Evolutionary conservation across 1,140 invertebrate genomes (phyloP).

Genomic region (Aphis gossypii): DNA sequence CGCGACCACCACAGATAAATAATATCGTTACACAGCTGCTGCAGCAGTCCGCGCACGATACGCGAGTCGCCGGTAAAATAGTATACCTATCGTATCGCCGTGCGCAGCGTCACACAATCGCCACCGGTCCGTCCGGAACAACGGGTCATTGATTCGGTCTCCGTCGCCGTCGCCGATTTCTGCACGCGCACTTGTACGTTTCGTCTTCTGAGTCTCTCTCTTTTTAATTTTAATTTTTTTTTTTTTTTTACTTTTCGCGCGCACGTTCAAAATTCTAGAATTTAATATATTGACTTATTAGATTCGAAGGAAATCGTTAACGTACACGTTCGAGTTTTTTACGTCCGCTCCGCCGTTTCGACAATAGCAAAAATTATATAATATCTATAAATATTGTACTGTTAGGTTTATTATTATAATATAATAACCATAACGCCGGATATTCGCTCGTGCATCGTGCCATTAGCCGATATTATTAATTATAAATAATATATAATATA

Average conservation of each 20-base stretch:
- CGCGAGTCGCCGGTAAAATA: neutral
- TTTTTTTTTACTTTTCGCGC: neutral
- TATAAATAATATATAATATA: neutral
- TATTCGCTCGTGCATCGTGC: neutral
- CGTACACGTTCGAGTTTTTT: neutral
- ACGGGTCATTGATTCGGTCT: conserved; percentile 53
- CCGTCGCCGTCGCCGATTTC: neutral
- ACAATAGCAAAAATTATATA: neutral
- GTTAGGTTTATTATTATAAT: neutral
- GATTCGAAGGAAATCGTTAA: neutral
- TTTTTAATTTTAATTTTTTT: too few species aligned
- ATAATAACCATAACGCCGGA: neutral
- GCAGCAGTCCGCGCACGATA: neutral
- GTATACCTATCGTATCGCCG: neutral
- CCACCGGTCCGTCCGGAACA: conserved; percentile 53
- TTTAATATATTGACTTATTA: neutral
- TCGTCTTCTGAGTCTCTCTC: neutral
- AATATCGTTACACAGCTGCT: neutral
- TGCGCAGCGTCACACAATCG: conserved; percentile 18
- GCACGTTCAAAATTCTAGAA: neutral
- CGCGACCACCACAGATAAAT: neutral
- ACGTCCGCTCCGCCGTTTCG: neutral
- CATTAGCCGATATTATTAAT: neutral
- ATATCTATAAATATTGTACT: neutral
- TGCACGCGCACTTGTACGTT: neutral